Percentiles rank a stretch among this genome's conserved stretches.
phyloP scores from a whole-genome alignment of 2,113 vertebrate species.

The Cavia aperea region DNA sequence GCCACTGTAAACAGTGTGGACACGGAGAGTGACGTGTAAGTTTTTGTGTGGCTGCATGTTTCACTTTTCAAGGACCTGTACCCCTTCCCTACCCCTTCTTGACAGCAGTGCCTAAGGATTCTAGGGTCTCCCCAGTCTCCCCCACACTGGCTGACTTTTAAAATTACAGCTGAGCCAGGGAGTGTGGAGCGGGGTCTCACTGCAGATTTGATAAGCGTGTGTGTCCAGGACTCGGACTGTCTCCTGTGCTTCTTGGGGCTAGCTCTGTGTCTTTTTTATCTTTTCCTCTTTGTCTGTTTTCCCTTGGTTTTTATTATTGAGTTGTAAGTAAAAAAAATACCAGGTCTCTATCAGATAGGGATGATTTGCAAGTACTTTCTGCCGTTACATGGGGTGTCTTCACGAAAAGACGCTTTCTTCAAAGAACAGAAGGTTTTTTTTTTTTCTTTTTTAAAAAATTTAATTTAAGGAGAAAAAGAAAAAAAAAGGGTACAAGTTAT shows the following conservation, averaged over 20 bases:
- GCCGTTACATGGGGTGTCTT: too few species aligned
- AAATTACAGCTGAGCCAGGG: too few species aligned
- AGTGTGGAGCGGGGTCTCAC: rapidly evolving
- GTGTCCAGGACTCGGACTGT: not conserved
- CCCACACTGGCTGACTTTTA: not conserved
- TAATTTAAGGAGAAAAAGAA: too few species aligned
- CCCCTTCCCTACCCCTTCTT: rapidly evolving
- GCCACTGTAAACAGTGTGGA: rapidly evolving
- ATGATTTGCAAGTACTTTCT: not conserved
- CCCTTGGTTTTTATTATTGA: not conserved
- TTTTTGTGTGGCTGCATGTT: not conserved
- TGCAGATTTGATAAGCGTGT: not conserved
- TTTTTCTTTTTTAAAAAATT: too few species aligned
- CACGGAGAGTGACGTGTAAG: rapidly evolving
- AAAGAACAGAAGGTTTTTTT: too few species aligned
- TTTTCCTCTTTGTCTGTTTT: not conserved
- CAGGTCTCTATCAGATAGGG: not conserved
- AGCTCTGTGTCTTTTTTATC: not conserved
- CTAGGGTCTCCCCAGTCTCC: rapidly evolving
- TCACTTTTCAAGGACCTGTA: not conserved
- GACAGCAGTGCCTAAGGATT: rapidly evolving
- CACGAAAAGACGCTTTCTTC: not conserved
- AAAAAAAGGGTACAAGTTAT: too few species aligned
- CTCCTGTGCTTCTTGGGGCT: not conserved
- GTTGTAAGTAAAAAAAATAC: not conserved